Base-by-base conservation (phyloP, 2,113 vertebrate genomes). In the Tauraco erythrolophus region DNA sequence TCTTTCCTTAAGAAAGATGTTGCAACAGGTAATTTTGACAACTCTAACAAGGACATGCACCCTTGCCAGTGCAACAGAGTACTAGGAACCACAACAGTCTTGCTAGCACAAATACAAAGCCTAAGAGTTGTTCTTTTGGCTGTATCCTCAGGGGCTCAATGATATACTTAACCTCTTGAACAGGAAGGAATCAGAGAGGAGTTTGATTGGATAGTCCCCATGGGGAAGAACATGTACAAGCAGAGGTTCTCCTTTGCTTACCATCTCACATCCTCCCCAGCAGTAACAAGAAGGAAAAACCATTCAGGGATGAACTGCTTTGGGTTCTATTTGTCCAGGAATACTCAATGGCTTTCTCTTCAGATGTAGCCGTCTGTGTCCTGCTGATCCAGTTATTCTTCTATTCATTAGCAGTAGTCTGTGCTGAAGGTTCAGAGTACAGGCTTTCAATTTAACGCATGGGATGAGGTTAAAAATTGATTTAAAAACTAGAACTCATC, bases 31-130 rank as follows among this genome's bases (percentile, higher is more conserved):
- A n/a, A 61, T 53, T 77, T 74, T n/a, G 75, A 31, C 9, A 37
- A 0, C 24, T 56, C 12, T 31, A 56, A 22, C 19, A 35, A 48
- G 37, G 24, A 48, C 25, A 9, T 0, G 0, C 11, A 13, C 41
- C 28, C 30, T 62, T 87, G 45, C 12, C 14, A 37, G 27, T 65
- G 62, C 33, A 75, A 4, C 22, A 70, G 33, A 46, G 37, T 43
- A 10, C 21, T 35, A 16, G 72, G 13, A 80, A 45, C 15, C 4
- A 17, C 51, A 25, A 6, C 22, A 68, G 50, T 45, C 39, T 74
- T 43, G 10, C 33, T n/a, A 51, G 35, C 61, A 60, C 66, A 66
- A 39, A 19, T 28, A 27, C 33, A 74, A 35, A 85, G 75, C 14
- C 43, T 10, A n/a, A 7, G 56, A 54, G 54, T 50, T 39, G 48